Evolutionary conservation across 2,797 vertebrate genomes (phyloP).

Genomic region (Aphelocoma californica): DNA sequence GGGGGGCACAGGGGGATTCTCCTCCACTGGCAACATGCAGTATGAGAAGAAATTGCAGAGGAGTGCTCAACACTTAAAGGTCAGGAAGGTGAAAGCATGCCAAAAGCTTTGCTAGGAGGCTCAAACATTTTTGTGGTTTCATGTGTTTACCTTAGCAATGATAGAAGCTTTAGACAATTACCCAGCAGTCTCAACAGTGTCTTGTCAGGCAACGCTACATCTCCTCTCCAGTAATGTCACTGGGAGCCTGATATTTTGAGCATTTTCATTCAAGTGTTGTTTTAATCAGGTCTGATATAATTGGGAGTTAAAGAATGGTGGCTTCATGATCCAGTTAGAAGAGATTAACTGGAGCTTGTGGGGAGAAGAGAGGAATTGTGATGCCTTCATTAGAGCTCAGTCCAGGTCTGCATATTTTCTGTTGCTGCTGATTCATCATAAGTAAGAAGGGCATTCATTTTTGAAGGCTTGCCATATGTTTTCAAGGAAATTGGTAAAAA

Average conservation of each 20-base stretch:
- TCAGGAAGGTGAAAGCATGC: conserved; percentile 25
- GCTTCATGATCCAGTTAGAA: not conserved
- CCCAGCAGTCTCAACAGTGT: not conserved
- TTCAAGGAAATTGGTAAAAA: not conserved
- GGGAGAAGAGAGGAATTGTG: not conserved
- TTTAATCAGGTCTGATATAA: not conserved
- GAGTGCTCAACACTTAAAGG: not conserved
- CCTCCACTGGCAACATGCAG: not conserved
- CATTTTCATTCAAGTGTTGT: not conserved
- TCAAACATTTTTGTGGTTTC: conserved; percentile 46
- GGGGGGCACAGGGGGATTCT: not conserved
- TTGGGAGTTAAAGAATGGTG: not conserved
- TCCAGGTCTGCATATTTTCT: not conserved
- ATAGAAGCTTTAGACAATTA: conserved; percentile 49
- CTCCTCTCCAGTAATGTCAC: not conserved
- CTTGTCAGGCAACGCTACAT: not conserved
- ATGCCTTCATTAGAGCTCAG: not conserved
- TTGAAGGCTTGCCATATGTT: not conserved
- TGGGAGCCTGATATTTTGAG: not conserved
- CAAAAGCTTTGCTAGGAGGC: conserved; percentile 11
- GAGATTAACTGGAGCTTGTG: not conserved
- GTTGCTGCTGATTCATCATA: not conserved
- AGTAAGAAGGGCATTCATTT: not conserved
- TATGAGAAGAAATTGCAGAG: conserved; percentile 9
- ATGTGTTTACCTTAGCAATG: conserved; percentile 54